Base-by-base conservation (phyloP, 1,140 invertebrate species). In the Sitophilus oryzae region DNA sequence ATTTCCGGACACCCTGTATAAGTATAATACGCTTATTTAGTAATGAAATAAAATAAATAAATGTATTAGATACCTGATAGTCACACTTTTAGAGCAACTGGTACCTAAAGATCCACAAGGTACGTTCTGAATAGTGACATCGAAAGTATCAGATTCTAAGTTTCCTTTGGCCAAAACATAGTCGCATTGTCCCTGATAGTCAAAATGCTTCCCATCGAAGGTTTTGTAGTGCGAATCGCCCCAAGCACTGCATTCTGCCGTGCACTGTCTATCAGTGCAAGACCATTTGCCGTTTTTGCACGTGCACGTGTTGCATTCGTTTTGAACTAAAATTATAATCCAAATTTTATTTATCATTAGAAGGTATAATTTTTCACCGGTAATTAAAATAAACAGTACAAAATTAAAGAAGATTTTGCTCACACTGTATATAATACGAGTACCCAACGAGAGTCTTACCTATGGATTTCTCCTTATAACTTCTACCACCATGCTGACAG, bases 101-200 rank as follows among this genome's bases (percentile, higher is more conserved):
- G 90, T 86, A 0, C 91, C 91, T 10, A 83, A 82, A 0, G 87
- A 85, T 18, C 91, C 89, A 66, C 92, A 96, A 1, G 86, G 84
- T 11, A 89, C 84, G 66, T 89, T 89, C 76, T 59, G 44, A 58
- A 88, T 83, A 8, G 82, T 79, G 1, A 89, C 75, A 30, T 80
- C 77, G 65, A 89, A 91, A 0, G 75, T 76, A 57, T 88, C 83
- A 16, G 78, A 73, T 16, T 70, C 76, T 36, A 79, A 64, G 1
- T 62, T 72, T 11, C 86, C 87, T 70, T 91, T 90, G 1, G 83
- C 82, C 5, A 94, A 71, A 10, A 93, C 77, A 65, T 94, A 94
- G 52, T 89, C 85, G 67, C 92, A 96, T 38, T 84, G 79, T 22
- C 91, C 89, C 71, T 93, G 88, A 71, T 93, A 94, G 66, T 93